Base-by-base conservation (phyloP, 2,888 invertebrate genomes). In the Malthinus seriepunctatus region DNA sequence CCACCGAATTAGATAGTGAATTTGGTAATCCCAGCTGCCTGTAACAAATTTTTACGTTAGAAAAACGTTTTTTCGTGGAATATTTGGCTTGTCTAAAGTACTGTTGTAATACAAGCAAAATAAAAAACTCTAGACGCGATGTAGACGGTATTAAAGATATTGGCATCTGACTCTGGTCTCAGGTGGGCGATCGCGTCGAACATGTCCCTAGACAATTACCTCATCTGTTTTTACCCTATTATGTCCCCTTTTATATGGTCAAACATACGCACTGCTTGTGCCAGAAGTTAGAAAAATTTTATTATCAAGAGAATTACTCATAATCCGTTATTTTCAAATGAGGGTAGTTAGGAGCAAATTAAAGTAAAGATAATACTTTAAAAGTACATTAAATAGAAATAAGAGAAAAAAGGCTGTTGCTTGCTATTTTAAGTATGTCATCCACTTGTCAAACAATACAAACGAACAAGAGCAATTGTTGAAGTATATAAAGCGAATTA, bases 1-100 rank as follows among this genome's bases (percentile, higher is more conserved):
- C 77, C 51, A 78, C 71, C 14, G 74, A 73, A 67, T 75, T 76
- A 48, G 73, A 67, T 60, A 75, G 68, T 37, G 74, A 73, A 56
- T 66, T 70, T 55, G 77, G 73, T 59, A 78, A 72, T 56, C 78
- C 79, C 66, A 79, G 66, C 67, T 78, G 77, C 79, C 79, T 79
- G 74, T 44, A 78, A 78, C 63, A 71, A 71, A 56, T 15, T 11
- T 35, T 32, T 52, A 9, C 12, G 32, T 42, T 42, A 14, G 39
- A 23, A 23, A 23, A 23, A 23, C 2, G 2, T 23, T 23, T 23
- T 23, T 23, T 23, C 5, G 23, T 32, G 10, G 15, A 34, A n/a
- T 15, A 45, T 46, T 47, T 35, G 47, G 46, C 47, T 37, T 48
- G 51, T 45, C 51, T 51, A 37, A 31, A 56, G 32, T 37, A 50